phyloP scores from a whole-genome alignment of 2,113 vertebrate species.

The Ptychochromis oligacanthus region DNA sequence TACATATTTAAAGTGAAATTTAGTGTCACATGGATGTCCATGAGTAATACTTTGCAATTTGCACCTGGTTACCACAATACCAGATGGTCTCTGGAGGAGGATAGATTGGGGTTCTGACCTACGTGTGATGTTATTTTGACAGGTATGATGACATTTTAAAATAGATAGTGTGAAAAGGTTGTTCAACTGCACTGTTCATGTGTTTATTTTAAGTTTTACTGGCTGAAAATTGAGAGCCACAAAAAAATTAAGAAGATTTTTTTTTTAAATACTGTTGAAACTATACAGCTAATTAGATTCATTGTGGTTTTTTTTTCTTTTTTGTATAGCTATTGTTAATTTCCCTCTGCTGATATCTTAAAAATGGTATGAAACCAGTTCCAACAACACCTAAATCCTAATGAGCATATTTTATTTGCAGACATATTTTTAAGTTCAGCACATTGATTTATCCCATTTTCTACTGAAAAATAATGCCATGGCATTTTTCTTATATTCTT shows the following conservation, averaged over 20 bases:
- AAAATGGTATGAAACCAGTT: too few relatives aligned
- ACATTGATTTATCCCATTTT: too few relatives aligned
- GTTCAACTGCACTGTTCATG: slow-evolving; percentile 50
- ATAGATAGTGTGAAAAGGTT: slow-evolving; percentile 71
- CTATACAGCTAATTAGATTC: background rate
- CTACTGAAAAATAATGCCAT: too few relatives aligned
- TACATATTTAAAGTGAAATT: background rate
- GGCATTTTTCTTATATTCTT: too few relatives aligned
- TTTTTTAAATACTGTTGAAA: background rate
- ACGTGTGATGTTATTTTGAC: slow-evolving; percentile 77
- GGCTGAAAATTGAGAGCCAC: background rate
- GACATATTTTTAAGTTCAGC: too few relatives aligned
- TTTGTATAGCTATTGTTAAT: too few relatives aligned
- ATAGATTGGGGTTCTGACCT: slow-evolving; percentile 80
- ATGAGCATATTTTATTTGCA: too few relatives aligned
- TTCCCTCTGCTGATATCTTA: too few relatives aligned
- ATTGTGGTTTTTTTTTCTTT: background rate
- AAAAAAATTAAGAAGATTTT: background rate
- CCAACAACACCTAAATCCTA: too few relatives aligned
- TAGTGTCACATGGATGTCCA: slow-evolving; percentile 5
- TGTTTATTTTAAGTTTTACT: slow-evolving; percentile 12
- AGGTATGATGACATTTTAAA: slow-evolving; percentile 79
- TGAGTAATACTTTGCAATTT: slow-evolving; percentile 68
- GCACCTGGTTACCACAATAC: slow-evolving; percentile 59
- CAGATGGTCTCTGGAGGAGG: slow-evolving; percentile 59